These are phyloP conservation scores for Phaedon cochleariae DNA, from an alignment of 2,888 invertebrate species.

Conservation along the genomic window DNA sequence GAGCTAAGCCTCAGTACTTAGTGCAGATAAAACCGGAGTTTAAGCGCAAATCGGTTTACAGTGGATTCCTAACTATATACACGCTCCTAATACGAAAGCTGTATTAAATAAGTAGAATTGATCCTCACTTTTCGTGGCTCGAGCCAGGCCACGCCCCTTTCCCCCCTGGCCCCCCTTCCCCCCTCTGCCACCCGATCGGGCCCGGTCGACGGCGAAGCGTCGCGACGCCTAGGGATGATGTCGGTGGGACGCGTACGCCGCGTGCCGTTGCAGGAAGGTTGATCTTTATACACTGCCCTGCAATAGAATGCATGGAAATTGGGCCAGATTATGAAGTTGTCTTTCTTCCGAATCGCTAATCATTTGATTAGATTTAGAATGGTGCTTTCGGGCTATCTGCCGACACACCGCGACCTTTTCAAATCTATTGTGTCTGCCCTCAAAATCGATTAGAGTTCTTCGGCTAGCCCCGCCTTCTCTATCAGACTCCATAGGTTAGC, in stretches of 20 bases:
- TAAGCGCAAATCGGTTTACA: conserved; percentile 64
- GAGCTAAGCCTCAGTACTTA: conserved; percentile 64
- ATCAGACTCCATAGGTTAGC: no score
- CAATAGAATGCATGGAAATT: no score
- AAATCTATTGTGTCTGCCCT: no score
- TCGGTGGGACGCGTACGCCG: background rate
- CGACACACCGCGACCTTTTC: no score
- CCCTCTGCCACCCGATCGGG: conserved; percentile 35
- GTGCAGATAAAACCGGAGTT: conserved; percentile 64
- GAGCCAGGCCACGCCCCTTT: conserved; percentile 42
- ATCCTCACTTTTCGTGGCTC: conserved; percentile 64
- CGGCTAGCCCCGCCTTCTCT: no score
- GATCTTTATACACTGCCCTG: no score
- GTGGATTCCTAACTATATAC: conserved; percentile 65
- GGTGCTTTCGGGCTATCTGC: no score
- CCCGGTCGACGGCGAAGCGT: conserved; percentile 46
- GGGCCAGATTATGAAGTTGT: no score
- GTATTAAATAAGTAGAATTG: conserved; percentile 65
- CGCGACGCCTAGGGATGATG: conserved; percentile 31
- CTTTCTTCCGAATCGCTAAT: no score
- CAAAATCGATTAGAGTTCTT: no score
- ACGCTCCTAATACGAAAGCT: conserved; percentile 64
- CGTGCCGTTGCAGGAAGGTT: no score
- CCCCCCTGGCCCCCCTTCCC: background rate
- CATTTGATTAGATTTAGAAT: no score